Conservation (phyloP, 2,888 invertebrate species). For the Xanthia icteritia region DNA sequence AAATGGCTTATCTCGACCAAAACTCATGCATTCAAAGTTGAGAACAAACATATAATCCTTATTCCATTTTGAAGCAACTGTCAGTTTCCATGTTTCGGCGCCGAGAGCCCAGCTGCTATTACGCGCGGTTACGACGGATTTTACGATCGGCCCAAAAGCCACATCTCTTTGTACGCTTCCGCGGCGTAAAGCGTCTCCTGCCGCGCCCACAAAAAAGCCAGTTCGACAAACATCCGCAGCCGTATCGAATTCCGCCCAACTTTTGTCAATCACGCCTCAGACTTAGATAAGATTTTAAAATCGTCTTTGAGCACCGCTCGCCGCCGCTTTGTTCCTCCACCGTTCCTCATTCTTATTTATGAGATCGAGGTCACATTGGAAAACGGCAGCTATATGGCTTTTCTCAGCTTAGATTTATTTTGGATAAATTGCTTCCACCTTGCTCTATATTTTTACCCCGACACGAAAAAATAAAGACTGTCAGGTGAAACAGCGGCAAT, state of each 20-base stretch:
- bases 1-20: slow-evolving; percentile 26
- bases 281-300: slow-evolving; percentile 81
- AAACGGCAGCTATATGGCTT: slow-evolving; percentile 67
- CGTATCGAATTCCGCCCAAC: slow-evolving; percentile 71
- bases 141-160: slow-evolving; percentile 76
- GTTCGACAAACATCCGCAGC: slow-evolving; percentile 71
- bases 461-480: slow-evolving; percentile 44
- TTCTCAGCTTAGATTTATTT: slow-evolving; percentile 67
- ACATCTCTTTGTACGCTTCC: slow-evolving; percentile 72
- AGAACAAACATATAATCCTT: slow-evolving; percentile 59
- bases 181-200: slow-evolving; percentile 62
- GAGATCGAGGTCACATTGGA: slow-evolving; percentile 75
- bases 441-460: slow-evolving; percentile 39
- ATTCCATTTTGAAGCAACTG: slow-evolving; percentile 58
- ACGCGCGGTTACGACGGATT: slow-evolving; percentile 73
- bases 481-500: slow-evolving; percentile 46
- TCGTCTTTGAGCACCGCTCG: slow-evolving; percentile 72
- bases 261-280: slow-evolving; percentile 80
- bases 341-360: slow-evolving; percentile 80
- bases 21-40: slow-evolving; percentile 59
- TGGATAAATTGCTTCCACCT: slow-evolving; percentile 56
- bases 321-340: slow-evolving; percentile 70
- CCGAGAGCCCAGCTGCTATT: slow-evolving; percentile 68
- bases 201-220: slow-evolving; percentile 69
- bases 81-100: slow-evolving; percentile 50